These are phyloP conservation scores for Phyllostomus hastatus DNA, from an alignment of 2,113 vertebrate genomes.

Conservation along the genomic window DNA sequence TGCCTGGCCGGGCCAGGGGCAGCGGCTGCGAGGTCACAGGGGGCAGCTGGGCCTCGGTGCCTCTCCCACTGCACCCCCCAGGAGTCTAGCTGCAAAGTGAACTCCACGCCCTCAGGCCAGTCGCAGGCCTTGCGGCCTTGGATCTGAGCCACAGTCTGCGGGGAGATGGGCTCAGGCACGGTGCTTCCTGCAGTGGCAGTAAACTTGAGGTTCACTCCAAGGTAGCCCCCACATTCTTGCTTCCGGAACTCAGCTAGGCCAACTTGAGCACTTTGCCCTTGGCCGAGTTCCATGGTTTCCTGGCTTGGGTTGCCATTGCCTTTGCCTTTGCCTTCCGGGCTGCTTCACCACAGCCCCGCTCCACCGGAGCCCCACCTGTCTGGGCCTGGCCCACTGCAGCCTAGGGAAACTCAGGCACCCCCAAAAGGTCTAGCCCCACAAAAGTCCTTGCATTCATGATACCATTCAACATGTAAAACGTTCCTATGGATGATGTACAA, in stretches of 20 bases:
- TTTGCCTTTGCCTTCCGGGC: neutral
- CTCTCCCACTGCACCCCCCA: rapidly evolving
- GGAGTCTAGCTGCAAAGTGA: constrained; percentile 78
- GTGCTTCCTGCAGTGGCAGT: constrained; percentile 62
- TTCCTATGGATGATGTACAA: neutral
- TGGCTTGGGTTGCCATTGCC: neutral
- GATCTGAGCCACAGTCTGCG: constrained; percentile 77
- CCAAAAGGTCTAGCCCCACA: constrained; percentile 76
- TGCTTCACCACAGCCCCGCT: neutral
- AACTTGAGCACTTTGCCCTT: constrained; percentile 80
- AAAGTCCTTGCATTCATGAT: neutral
- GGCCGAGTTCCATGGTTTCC: constrained; percentile 66
- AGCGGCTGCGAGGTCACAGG: neutral
- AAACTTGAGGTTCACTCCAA: constrained; percentile 75
- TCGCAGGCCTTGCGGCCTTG: constrained; percentile 82
- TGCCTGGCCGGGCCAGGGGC: neutral
- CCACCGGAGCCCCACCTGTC: neutral
- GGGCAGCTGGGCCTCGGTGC: neutral
- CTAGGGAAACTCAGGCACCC: constrained; percentile 23
- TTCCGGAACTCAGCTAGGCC: constrained; percentile 47
- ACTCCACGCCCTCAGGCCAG: constrained; percentile 75
- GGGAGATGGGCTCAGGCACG: neutral
- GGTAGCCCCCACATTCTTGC: constrained; percentile 52
- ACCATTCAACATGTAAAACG: neutral
- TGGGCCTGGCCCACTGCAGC: neutral